Evolutionary conservation across 2,797 vertebrate species (phyloP).

Genomic region (Darevskia nairensis): DNA sequence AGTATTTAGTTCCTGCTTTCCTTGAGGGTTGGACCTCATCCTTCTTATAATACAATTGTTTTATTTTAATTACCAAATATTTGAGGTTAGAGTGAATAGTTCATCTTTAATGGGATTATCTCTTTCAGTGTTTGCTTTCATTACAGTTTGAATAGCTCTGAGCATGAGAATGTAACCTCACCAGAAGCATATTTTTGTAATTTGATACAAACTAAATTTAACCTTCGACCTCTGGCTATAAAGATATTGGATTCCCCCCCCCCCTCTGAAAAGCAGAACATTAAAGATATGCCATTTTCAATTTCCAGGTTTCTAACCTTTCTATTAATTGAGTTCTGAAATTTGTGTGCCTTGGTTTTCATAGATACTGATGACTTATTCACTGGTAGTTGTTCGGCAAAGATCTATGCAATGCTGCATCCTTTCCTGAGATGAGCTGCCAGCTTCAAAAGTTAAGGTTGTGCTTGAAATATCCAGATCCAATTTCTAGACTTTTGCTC

Average conservation of each 20-base stretch:
- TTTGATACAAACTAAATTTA: constrained; percentile 84
- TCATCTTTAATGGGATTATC: constrained; percentile 84
- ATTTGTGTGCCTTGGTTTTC: constrained; percentile 38
- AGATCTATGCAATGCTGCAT: constrained; percentile 43
- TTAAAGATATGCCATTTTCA: constrained; percentile 75
- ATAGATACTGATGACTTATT: constrained; percentile 19
- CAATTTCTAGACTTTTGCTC: constrained; percentile 57
- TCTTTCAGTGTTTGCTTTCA: constrained; percentile 82
- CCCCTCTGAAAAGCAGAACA: constrained; percentile 70
- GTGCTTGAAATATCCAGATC: constrained; percentile 44
- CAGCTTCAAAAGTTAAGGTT: constrained; percentile 59
- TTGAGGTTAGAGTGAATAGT: constrained; percentile 79
- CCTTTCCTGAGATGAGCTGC: constrained; percentile 13
- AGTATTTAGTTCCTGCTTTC: constrained; percentile 49
- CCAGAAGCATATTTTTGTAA: constrained; percentile 82
- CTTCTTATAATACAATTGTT: constrained; percentile 62
- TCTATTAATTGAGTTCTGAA: constrained; percentile 72
- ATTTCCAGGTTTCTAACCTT: constrained; percentile 76
- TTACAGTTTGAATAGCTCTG: constrained; percentile 76
- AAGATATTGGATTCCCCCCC: constrained; percentile 73
- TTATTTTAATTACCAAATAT: constrained; percentile 78
- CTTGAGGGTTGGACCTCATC: constrained; percentile 66
- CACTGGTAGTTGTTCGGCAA: not conserved
- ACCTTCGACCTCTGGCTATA: constrained; percentile 80
- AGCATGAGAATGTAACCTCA: constrained; percentile 83